Base-by-base conservation (phyloP, 2,113 vertebrate species). In the Ctenodactylus gundi region DNA sequence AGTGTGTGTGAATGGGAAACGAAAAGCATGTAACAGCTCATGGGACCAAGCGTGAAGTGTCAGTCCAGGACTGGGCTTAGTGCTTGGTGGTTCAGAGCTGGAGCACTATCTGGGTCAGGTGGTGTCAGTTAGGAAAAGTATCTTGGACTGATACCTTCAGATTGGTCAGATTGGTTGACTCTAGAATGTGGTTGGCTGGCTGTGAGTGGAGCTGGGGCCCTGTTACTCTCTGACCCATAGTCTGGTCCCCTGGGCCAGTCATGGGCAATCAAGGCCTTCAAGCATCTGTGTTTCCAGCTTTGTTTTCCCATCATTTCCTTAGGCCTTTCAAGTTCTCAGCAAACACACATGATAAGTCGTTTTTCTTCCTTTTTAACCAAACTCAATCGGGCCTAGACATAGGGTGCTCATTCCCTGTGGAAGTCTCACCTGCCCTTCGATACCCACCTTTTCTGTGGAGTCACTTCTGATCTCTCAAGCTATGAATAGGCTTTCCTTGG, bases 51-150 rank as follows among this genome's bases (percentile, higher is more conserved):
- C 0, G 23, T 10, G 0, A 12, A 14, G 17, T 39, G 7, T 41
- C 25, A 3, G 29, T 67, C 7, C 12, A 1, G 0, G 44, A 34
- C 9, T 1, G 36, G 29, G 39, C 62, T 46, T 6, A 0, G 27
- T 13, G 70, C 44, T 4, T n/a, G 7, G 15, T 17, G 64, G 62
- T 6, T 81, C 46, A 3, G 23, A 83, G 55, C 72, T 1, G 57
- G 55, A 88, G 64, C 1, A 0, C 11, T 46, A 44, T 62, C 60
- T 75, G 62, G 29, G 4, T 60, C 81, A 60, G 76, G 34, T 46
- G 67, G 25, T 44, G 36, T 77, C 81, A 11, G 2, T 34, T 31
- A 62, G 55, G 34, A 34, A 23, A 2, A 2, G 39, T 58, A 60
- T 76, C 80, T 85, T 39, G 55, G 39, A 14, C 6, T 5, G 57